These are phyloP conservation scores for Apteryx mantelli DNA, from an alignment of 2,113 vertebrate genomes.

Conservation along the genomic window DNA sequence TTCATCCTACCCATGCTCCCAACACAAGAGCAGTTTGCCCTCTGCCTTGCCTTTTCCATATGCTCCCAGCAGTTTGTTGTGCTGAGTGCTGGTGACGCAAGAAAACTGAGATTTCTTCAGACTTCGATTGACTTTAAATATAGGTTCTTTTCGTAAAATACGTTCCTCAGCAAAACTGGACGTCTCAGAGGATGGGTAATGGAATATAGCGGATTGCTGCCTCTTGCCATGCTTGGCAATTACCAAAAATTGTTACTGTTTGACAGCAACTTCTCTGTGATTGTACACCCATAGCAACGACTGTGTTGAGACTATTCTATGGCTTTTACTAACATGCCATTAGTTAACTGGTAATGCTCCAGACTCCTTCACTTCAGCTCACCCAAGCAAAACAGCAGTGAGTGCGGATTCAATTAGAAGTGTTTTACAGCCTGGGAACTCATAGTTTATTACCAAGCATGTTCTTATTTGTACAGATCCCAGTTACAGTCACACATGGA, in stretches of 20 bases:
- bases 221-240: slow-evolving; percentile 17
- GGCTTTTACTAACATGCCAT: neutral
- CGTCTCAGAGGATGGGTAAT: slow-evolving; percentile 29
- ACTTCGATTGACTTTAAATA: slow-evolving; percentile 64
- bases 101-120: slow-evolving; percentile 26
- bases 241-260: slow-evolving; percentile 58
- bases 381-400: neutral
- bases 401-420: neutral
- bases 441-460: neutral
- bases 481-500: neutral
- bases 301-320: neutral
- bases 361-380: neutral
- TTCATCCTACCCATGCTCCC: neutral
- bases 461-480: neutral
- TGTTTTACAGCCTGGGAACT: neutral
- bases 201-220: neutral
- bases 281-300: neutral
- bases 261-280: neutral
- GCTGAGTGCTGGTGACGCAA: neutral
- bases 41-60: neutral
- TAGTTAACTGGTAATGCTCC: neutral
- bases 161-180: slow-evolving; percentile 46
- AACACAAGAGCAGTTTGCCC: neutral
- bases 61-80: neutral
- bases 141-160: slow-evolving; percentile 51